Base-by-base conservation (phyloP, 2,113 vertebrate genomes). In the Istiophorus platypterus region DNA sequence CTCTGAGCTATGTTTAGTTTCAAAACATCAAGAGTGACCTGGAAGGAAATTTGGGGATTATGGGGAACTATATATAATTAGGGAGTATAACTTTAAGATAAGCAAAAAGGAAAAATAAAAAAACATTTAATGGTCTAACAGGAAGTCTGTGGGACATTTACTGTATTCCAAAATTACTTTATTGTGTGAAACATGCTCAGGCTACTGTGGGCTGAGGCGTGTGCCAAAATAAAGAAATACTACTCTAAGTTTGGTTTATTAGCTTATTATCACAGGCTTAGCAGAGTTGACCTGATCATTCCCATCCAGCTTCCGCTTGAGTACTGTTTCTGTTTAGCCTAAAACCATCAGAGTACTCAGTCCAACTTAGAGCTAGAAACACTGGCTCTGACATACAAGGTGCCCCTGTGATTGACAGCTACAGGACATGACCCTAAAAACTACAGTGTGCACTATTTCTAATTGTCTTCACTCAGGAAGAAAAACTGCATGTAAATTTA, bases 141-240 rank as follows among this genome's bases (percentile, higher is more conserved):
- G 61, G 29, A 66, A 17, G 27, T 45, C 58, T n/a, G 42, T 0
- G 2, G 59, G 34, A 76, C n/a, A 0, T 76, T 62, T 34, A 34
- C 13, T 62, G 3, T 34, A 24, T 58, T 39, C 65, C 39, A 73
- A 29, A 73, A 15, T 14, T 18, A 18, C 24, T 74, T 72, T 24
- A 78, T 73, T 73, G 26, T 72, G 59, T 72, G 42, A 59, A 22
- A 22, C 14, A 12, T 39, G 41, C 8, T 51, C 29, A 24, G 12
- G 7, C 65, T 15, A 15, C 41, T 51, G 61, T 63, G 65, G 49
- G 29, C 42, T 54, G 22, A 26, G 27, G 12, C 41, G 1, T 1
- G 17, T 26, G n/a, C 51, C 67, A 76, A 80, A 67, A 65, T 66
- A 52, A 76, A 76, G 34, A 67, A 76, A 72, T 11, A 3, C 22